Conservation (phyloP, 2,888 invertebrate genomes). For the Archips xylosteana region DNA sequence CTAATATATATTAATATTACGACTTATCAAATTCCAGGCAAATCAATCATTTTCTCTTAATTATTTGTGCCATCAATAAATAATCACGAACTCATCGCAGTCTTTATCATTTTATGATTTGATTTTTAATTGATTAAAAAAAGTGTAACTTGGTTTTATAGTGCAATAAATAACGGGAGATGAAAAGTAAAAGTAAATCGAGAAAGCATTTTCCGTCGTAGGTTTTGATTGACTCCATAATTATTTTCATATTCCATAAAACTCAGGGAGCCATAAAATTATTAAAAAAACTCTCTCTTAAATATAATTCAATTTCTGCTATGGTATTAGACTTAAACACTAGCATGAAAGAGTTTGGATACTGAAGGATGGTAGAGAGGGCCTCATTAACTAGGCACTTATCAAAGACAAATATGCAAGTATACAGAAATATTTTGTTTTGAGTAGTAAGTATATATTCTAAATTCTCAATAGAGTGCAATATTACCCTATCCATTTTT, state of each 20-base stretch:
- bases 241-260: slow-evolving; percentile 43
- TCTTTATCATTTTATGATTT: slow-evolving; percentile 1
- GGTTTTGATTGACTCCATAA: slow-evolving; percentile 10
- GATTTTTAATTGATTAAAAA: slow-evolving; percentile 22
- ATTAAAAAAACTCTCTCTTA: neutral
- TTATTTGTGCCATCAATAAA: slow-evolving; percentile 19
- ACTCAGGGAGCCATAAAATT: neutral
- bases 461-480: too few species aligned
- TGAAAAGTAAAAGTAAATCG: slow-evolving; percentile 27
- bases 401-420: too few species aligned
- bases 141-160: slow-evolving; percentile 22
- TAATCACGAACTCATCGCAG: slow-evolving; percentile 8
- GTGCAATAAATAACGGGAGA: slow-evolving; percentile 14
- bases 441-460: too few species aligned
- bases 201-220: slow-evolving; percentile 1
- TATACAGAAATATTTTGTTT: too few species aligned
- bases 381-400: too few species aligned
- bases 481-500: too few species aligned
- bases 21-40: slow-evolving; percentile 13
- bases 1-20: slow-evolving; percentile 12
- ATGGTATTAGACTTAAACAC: too few species aligned
- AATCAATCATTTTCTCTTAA: slow-evolving; percentile 23
- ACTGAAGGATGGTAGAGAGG: too few species aligned
- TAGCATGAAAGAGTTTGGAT: too few species aligned
- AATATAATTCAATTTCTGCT: too few species aligned